These are phyloP conservation scores for Micropoecilia bifurca DNA, from an alignment of 2,797 vertebrate species.

Conservation along the genomic window DNA sequence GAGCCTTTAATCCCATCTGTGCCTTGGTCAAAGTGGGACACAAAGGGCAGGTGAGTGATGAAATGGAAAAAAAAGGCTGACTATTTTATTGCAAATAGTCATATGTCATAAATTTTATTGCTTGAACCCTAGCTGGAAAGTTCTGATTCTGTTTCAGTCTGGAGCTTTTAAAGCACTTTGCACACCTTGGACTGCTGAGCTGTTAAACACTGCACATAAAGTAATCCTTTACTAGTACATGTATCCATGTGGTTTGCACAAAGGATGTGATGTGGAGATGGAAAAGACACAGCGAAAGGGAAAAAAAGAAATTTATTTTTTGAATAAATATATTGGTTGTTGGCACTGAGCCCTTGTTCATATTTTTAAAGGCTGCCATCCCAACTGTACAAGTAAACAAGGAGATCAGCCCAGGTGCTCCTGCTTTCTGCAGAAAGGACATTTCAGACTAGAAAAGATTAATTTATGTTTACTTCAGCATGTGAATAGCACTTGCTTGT, in stretches of 20 bases:
- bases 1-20: slow-evolving; percentile 92
- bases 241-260: slow-evolving; percentile 32
- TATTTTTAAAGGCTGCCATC: slow-evolving; percentile 4
- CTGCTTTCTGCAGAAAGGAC: slow-evolving; percentile 4
- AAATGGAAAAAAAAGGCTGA: not conserved
- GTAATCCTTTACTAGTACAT: slow-evolving; percentile 1
- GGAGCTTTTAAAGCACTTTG: slow-evolving; percentile 7
- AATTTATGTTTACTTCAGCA: slow-evolving; percentile 17
- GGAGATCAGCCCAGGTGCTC: slow-evolving; percentile 23
- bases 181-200: slow-evolving; percentile 10
- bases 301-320: slow-evolving; percentile 1
- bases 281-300: slow-evolving; percentile 14
- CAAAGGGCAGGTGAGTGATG: slow-evolving; percentile 84
- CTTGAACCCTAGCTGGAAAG: not conserved
- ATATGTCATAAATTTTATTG: not conserved
- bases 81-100: not conserved
- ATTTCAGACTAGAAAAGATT: slow-evolving; percentile 7
- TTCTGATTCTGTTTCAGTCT: slow-evolving; percentile 25
- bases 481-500: slow-evolving; percentile 3
- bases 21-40: slow-evolving; percentile 86
- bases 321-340: not conserved
- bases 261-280: slow-evolving; percentile 10
- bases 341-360: slow-evolving; percentile 2
- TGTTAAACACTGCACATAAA: slow-evolving; percentile 27
- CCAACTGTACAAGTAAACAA: slow-evolving; percentile 5